phyloP scores from a whole-genome alignment of 2,888 invertebrate species.

The Caenorhabditis parvicauda region DNA sequence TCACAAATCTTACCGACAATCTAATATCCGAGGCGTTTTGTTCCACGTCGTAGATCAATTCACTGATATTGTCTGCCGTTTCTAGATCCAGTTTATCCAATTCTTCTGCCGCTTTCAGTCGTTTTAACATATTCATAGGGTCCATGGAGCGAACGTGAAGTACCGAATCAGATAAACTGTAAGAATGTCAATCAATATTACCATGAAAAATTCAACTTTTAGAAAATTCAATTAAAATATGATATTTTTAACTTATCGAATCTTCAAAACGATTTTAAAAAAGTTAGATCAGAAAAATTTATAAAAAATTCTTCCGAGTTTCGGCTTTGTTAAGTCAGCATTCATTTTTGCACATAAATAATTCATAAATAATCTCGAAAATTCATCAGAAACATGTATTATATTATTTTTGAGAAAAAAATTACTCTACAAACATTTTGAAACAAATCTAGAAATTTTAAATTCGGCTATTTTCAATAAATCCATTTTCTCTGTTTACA shows the following conservation, averaged over 20 bases:
- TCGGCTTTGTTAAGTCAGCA: too few species aligned
- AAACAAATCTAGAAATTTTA: too few species aligned
- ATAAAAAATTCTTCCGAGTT: too few species aligned
- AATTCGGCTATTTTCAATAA: too few species aligned
- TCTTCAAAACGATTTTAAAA: too few species aligned
- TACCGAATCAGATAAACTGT: constrained; percentile 36
- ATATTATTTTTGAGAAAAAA: too few species aligned
- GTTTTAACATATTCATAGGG: constrained; percentile 36
- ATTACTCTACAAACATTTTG: too few species aligned
- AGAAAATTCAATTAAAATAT: background rate
- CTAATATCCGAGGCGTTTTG: constrained; percentile 17
- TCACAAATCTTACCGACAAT: constrained; percentile 10
- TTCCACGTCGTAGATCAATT: constrained; percentile 31
- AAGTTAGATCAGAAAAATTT: too few species aligned
- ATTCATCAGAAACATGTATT: too few species aligned
- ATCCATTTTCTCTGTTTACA: too few species aligned
- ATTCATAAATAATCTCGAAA: too few species aligned
- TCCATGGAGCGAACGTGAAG: constrained; percentile 40
- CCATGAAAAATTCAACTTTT: background rate
- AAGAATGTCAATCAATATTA: background rate
- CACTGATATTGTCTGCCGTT: constrained; percentile 29
- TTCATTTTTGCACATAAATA: too few species aligned
- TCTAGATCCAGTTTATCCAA: constrained; percentile 37
- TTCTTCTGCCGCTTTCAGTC: constrained; percentile 29
- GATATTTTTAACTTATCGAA: constrained; percentile 1